Conservation (phyloP, 35 echinoderm and acorn worm genomes). For the Patiria miniata region DNA sequence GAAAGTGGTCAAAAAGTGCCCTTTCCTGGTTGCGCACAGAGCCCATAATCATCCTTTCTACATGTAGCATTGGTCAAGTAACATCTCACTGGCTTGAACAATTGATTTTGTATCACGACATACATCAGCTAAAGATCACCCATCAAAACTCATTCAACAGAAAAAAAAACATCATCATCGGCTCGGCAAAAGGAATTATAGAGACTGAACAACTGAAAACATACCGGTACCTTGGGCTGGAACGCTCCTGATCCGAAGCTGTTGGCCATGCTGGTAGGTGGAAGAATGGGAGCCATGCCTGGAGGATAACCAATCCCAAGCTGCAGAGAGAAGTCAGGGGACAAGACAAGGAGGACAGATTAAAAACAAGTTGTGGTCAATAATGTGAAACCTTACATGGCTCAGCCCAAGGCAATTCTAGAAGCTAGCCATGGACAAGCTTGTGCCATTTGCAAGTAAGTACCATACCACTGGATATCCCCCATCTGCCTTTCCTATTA, state of each 20-base stretch:
- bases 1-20: too few species aligned
- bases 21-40: too few species aligned
- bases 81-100: not conserved
- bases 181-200: not conserved
- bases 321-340: constrained; percentile 20
- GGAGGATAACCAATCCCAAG: constrained; percentile 65
- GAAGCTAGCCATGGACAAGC: too few species aligned
- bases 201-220: not conserved
- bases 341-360: not conserved
- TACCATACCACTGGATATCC: too few species aligned
- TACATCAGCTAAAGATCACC: not conserved
- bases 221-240: constrained; percentile 57
- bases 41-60: too few species aligned
- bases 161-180: not conserved
- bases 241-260: constrained; percentile 68
- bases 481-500: too few species aligned
- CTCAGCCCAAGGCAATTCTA: too few species aligned
- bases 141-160: not conserved
- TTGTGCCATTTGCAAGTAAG: too few species aligned
- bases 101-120: not conserved
- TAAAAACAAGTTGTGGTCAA: too few species aligned
- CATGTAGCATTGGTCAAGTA: too few species aligned
- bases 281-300: constrained; percentile 51
- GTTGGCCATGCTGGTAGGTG: constrained; percentile 55
- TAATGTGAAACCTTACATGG: too few species aligned